Evolutionary conservation across 2,888 invertebrate species (phyloP), one percentile per base, ranked within the genome.

Genomic region (Vandiemenella viatica): DNA sequence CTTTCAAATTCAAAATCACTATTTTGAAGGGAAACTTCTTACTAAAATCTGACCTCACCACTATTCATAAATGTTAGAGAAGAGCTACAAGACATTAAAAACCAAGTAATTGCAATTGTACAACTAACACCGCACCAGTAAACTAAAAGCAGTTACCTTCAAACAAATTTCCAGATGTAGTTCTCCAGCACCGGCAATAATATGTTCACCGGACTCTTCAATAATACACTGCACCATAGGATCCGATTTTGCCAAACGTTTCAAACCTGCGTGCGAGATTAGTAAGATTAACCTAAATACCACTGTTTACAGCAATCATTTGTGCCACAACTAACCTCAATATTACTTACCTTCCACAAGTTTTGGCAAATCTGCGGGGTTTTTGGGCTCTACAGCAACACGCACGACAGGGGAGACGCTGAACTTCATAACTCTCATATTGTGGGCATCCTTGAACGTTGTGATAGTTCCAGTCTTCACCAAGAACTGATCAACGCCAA

Each of bases 141-240:
- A n/a, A n/a, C n/a, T n/a, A n/a, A 4, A 32, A 32, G n/a, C 3
- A 37, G 40, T 21, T 49, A 59, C 60, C 64, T 98, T 99, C 60
- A 98, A 76, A 69, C 98, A 98, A 72, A 99, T 99, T 76, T 99
- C 98, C 71, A 99, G 81, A 76, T 99, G 98, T 62, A 99, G 76
- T 72, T 99, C 98, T 63, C 98, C 98, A 59, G 98, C 98, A 59
- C 98, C 98, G 60, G 98, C 98, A 64, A 99, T 91, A 68, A 99
- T 97, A 72, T 99, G 96, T 70, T 99, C 98, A 56, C 98, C 97
- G 53, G 95, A 95, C 71, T 97, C 97, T 74, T 97, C 96, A 69
- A 92, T 95, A 72, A 93, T 90, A 76, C 96, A 97, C 74, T 98
- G 90, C 59, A 99, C 98, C 97, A 99, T 98, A 78, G 98, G 98